Evolutionary conservation across 2,113 vertebrate genomes (phyloP), one percentile per base, ranked within the genome.

Genomic region (Pluvianellus socialis): DNA sequence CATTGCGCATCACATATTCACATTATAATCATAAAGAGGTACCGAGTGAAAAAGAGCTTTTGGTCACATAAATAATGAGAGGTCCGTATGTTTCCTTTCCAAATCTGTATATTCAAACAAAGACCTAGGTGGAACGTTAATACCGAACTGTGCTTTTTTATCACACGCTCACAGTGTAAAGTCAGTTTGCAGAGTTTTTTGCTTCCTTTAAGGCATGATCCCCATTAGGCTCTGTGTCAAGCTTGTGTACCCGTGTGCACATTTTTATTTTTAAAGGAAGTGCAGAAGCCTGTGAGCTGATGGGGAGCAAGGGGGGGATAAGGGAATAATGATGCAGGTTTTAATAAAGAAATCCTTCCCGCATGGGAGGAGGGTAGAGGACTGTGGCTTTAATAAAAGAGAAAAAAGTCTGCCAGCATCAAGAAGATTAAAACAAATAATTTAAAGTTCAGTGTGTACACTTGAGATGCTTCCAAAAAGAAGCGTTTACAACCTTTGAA

Each of bases 271-370:
- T 61, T 68, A 74, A 82, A 82, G 53, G 70, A 88, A 87, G 28
- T 3, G 2, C 7, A 52, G 61, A 72, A 40, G 15, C 35, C 73
- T 81, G 14, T n/a, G 92, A 83, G 30, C 45, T 95, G 72, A 53
- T 65, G 70, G 62, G 61, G 45, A 86, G 38, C 53, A 79, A 67
- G 4, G 16, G 28, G 14, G 26, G 22, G 14, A 66, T 82, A 82
- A 93, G 59, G 71, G 85, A 89, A 83, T 94, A 90, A 91, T 84
- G 76, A 84, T 75, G 30, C 68, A 70, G 73, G 49, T 85, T 96
- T 96, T 97, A 94, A 94, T 94, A 96, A 96, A 86, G 86, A 85
- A 58, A 87, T 83, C 33, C 32, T 38, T 95, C 80, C 56, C 32
- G 5, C 40, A 65, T 50, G 94, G 44, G 73, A 90, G 38, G 45